phyloP scores from a whole-genome alignment of 2,797 vertebrate genomes.

The Coregonus ussuriensis region DNA sequence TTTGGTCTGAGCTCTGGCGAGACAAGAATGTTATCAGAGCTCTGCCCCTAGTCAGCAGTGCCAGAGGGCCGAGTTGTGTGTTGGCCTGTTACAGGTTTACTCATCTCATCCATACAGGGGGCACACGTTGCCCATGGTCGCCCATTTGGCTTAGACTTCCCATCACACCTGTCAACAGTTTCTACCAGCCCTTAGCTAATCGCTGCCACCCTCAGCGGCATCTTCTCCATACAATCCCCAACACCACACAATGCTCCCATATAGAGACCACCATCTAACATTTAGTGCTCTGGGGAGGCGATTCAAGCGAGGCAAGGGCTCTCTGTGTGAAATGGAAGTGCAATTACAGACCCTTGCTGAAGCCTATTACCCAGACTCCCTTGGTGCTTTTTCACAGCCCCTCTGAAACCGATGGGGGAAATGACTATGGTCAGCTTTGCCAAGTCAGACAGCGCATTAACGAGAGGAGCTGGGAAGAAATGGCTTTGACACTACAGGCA shows the following conservation, averaged over 20 bases:
- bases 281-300: slow-evolving; percentile 65
- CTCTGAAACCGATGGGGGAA: slow-evolving; percentile 63
- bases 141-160: slow-evolving; percentile 67
- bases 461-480: slow-evolving; percentile 69
- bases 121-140: slow-evolving; percentile 51
- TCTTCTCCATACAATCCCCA: slow-evolving; percentile 15
- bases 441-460: slow-evolving; percentile 73
- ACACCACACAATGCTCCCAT: slow-evolving; percentile 42
- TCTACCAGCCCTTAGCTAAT: slow-evolving; percentile 50
- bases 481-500: slow-evolving; percentile 70
- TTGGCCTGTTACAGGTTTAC: slow-evolving; percentile 34
- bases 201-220: slow-evolving; percentile 4
- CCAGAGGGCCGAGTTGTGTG: slow-evolving; percentile 41
- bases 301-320: slow-evolving; percentile 42
- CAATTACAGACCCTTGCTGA: slow-evolving; percentile 74
- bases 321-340: slow-evolving; percentile 74
- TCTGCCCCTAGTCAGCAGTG: slow-evolving; percentile 46
- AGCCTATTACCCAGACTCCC: slow-evolving; percentile 76
- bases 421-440: slow-evolving; percentile 79
- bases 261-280: slow-evolving; percentile 59
- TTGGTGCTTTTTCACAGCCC: slow-evolving; percentile 67
- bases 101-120: slow-evolving; percentile 43
- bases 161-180: slow-evolving; percentile 55
- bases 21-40: slow-evolving; percentile 53
- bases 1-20: slow-evolving; percentile 47